Percentiles rank a stretch among this genome's conserved stretches.
Conservation (phyloP, 2,888 invertebrate genomes). For the Nemotelus pantherinus region DNA sequence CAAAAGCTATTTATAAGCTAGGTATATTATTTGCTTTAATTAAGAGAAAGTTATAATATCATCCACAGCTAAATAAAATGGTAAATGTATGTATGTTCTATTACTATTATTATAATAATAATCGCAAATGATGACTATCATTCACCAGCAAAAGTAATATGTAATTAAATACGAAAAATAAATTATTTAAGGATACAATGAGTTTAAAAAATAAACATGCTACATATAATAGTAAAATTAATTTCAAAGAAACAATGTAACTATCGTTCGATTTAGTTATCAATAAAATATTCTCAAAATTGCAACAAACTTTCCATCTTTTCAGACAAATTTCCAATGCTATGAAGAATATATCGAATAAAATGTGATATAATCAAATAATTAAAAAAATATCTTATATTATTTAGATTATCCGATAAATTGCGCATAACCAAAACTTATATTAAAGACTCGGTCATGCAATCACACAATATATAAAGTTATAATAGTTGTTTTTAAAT, state of each 20-base stretch:
- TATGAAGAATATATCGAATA: neutral
- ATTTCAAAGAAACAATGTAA: conserved; percentile 20
- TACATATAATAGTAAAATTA: conserved; percentile 22
- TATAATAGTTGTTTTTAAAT: conserved; percentile 16
- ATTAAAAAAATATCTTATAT: conserved; percentile 22
- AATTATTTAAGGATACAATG: conserved; percentile 28
- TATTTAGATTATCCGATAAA: conserved; percentile 10
- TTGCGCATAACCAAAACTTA: conserved; percentile 13
- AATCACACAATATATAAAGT: conserved; percentile 35
- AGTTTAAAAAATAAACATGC: conserved; percentile 37
- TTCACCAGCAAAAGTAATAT: conserved; percentile 11
- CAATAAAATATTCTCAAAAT: conserved; percentile 11
- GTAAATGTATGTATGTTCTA: conserved; percentile 9
- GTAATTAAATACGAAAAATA: conserved; percentile 37
- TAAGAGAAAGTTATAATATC: conserved; percentile 8
- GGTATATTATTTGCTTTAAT: conserved; percentile 11
- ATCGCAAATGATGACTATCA: conserved; percentile 8
- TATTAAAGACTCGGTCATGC: conserved; percentile 3
- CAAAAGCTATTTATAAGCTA: conserved; percentile 1
- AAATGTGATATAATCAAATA: neutral
- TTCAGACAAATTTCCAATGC: conserved; percentile 17
- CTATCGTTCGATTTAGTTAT: conserved; percentile 3
- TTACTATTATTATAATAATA: neutral
- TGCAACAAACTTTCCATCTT: conserved; percentile 17
- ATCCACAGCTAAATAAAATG: conserved; percentile 43